Evolutionary conservation across 2,888 invertebrate genomes (phyloP).

Genomic region (Rhagonycha lutea): DNA sequence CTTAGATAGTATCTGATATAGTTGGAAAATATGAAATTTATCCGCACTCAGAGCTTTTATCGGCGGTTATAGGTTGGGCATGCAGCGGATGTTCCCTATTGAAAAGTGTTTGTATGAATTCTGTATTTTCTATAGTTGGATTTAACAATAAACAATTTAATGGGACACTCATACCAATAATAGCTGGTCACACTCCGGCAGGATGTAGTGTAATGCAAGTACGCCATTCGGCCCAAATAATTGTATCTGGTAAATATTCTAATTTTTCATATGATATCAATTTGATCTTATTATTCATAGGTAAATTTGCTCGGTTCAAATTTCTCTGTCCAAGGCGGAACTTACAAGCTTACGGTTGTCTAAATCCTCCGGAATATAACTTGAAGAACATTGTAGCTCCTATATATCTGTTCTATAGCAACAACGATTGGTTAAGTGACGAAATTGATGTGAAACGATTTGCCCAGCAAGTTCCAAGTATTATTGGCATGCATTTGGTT

Average conservation of each 20-base stretch:
- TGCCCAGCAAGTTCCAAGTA: constrained; percentile 51
- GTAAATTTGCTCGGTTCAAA: no score
- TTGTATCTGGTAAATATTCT: constrained; percentile 34
- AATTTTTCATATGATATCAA: constrained; percentile 32
- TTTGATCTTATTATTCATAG: no score
- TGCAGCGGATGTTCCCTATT: constrained; percentile 49
- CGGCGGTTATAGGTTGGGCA: constrained; percentile 56
- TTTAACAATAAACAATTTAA: constrained; percentile 47
- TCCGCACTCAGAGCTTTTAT: constrained; percentile 56
- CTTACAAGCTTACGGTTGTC: constrained; percentile 38
- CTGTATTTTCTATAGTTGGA: constrained; percentile 45
- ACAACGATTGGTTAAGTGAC: constrained; percentile 57
- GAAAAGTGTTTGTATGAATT: constrained; percentile 43
- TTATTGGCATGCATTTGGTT: constrained; percentile 57
- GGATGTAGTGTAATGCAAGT: no score
- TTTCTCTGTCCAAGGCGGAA: constrained; percentile 1
- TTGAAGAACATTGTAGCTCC: constrained; percentile 49
- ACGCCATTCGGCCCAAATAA: no score
- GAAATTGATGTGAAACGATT: constrained; percentile 54
- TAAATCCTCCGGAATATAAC: constrained; percentile 50
- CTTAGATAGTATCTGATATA: constrained; percentile 33
- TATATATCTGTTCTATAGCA: constrained; percentile 53
- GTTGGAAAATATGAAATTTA: constrained; percentile 63
- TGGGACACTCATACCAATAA: constrained; percentile 40
- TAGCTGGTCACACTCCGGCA: constrained; percentile 27